Evolutionary conservation across 2,888 invertebrate species (phyloP).

Genomic region (Trachelus iudaicus): DNA sequence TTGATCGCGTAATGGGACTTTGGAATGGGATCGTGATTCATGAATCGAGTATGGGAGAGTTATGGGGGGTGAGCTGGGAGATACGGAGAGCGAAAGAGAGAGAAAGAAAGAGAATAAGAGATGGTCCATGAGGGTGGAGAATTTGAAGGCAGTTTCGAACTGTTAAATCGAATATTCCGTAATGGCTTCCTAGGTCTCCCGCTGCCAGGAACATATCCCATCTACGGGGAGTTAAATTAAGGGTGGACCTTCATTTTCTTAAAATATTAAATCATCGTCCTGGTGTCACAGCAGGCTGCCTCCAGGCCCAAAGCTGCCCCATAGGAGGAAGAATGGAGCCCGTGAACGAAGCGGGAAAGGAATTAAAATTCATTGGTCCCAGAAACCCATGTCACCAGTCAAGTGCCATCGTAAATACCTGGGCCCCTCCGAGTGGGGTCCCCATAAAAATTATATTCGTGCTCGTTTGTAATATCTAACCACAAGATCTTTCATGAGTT

Average conservation of each 20-base stretch:
- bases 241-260: constrained; percentile 61
- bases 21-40: too few species aligned
- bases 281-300: constrained; percentile 62
- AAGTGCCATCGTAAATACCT: constrained; percentile 65
- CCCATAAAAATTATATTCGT: constrained; percentile 57
- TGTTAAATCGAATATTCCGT: constrained; percentile 53
- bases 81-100: not conserved
- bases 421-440: constrained; percentile 36
- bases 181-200: constrained; percentile 56
- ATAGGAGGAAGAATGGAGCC: constrained; percentile 38
- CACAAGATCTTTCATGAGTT: constrained; percentile 31
- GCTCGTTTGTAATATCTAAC: constrained; percentile 45
- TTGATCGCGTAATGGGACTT: too few species aligned
- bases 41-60: too few species aligned
- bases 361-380: constrained; percentile 65
- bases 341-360: constrained; percentile 39
- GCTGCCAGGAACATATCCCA: constrained; percentile 54
- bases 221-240: constrained; percentile 54
- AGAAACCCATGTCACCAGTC: constrained; percentile 63
- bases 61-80: too few species aligned
- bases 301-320: constrained; percentile 33
- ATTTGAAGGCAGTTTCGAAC: constrained; percentile 44
- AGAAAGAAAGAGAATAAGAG: not conserved
- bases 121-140: constrained; percentile 7
- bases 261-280: constrained; percentile 65